Percentiles rank a stretch among this genome's conserved stretches.
Conservation (phyloP, 2,113 vertebrate species). For the Baryphthengus martii region DNA sequence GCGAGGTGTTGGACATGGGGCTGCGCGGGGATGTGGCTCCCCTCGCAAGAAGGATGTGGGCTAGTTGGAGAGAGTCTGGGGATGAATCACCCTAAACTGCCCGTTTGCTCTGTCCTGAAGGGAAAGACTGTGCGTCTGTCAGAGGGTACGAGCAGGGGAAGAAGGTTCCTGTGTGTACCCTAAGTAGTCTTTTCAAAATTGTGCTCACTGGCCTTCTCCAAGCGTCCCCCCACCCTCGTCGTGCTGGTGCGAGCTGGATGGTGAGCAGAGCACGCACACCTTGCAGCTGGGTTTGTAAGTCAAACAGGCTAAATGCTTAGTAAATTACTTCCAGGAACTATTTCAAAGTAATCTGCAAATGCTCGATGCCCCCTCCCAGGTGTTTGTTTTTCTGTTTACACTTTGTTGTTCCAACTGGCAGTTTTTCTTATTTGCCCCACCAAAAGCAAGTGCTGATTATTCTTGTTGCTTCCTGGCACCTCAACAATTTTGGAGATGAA, state of each 20-base stretch:
- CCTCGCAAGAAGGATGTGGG: background rate
- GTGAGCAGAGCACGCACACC: background rate
- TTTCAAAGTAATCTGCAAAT: background rate
- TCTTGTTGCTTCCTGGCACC: background rate
- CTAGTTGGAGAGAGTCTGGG: background rate
- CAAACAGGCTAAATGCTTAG: background rate
- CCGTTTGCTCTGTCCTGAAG: background rate
- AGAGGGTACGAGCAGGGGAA: accelerated
- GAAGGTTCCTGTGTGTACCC: background rate
- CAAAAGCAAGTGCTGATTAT: background rate
- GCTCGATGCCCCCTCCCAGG: background rate
- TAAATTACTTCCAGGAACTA: background rate
- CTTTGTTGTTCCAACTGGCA: background rate
- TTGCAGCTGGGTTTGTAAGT: background rate
- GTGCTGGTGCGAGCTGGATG: background rate
- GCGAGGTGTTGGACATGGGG: accelerated
- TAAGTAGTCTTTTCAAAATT: background rate
- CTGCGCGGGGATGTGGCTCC: accelerated
- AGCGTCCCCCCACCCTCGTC: accelerated
- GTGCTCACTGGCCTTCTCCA: accelerated
- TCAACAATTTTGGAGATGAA: background rate
- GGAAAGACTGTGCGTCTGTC: background rate
- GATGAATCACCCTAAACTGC: background rate
- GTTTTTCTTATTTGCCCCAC: background rate
- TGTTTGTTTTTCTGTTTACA: background rate